Percentiles rank a stretch among this genome's conserved stretches.
phyloP scores from a whole-genome alignment of 2,113 vertebrate species.

The Rhynchomys soricoides region DNA sequence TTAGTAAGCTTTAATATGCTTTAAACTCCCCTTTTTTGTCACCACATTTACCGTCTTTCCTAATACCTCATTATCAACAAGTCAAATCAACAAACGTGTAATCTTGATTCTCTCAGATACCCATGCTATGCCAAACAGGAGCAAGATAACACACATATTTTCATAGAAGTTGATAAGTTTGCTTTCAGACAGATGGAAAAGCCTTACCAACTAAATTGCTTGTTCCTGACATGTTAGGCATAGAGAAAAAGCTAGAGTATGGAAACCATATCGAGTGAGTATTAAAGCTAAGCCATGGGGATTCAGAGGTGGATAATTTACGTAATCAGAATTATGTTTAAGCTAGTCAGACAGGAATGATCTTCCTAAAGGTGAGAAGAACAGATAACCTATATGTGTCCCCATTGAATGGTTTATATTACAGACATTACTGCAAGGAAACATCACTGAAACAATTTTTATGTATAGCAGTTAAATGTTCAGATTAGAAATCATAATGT shows the following conservation, averaged over 20 bases:
- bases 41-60: conserved; percentile 31
- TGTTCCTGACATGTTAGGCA: conserved; percentile 24
- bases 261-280: neutral
- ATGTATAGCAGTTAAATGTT: conserved; percentile 27
- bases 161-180: conserved; percentile 58
- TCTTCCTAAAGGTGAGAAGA: conserved; percentile 41
- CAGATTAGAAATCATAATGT: neutral
- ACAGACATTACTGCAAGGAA: neutral
- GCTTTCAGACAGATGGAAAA: conserved; percentile 68
- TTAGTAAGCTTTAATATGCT: conserved; percentile 70
- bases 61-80: conserved; percentile 71
- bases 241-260: neutral
- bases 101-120: conserved; percentile 58
- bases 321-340: conserved; percentile 41
- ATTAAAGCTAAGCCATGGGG: conserved; percentile 67
- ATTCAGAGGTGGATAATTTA: conserved; percentile 63
- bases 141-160: conserved; percentile 64
- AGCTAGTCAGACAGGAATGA: neutral
- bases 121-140: conserved; percentile 53
- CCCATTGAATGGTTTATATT: neutral
- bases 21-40: conserved; percentile 41
- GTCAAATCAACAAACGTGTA: conserved; percentile 41
- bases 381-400: neutral
- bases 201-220: conserved; percentile 62
- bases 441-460: conserved; percentile 17